Conservation (phyloP, 2,113 vertebrate genomes). For the Gila orcuttii region DNA sequence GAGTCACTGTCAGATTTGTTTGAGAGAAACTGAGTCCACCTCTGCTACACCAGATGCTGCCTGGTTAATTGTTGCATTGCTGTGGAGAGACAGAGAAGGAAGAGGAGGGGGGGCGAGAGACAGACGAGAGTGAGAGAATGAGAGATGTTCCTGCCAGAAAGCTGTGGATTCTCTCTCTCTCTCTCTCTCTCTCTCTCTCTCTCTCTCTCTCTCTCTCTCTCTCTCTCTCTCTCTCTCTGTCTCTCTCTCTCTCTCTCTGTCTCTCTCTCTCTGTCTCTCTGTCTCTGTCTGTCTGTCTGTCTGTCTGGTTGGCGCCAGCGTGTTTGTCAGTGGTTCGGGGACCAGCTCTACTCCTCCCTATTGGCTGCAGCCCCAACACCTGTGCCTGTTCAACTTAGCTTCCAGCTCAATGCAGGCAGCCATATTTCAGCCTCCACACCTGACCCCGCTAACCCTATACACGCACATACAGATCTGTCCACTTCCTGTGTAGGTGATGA, state of each 20-base stretch:
- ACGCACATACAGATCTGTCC: neutral
- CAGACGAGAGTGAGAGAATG: slow-evolving; percentile 23
- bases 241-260: slow-evolving; percentile 9
- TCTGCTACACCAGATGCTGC: slow-evolving; percentile 38
- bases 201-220: slow-evolving; percentile 10
- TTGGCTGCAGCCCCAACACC: slow-evolving; percentile 62
- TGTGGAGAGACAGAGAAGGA: slow-evolving; percentile 26
- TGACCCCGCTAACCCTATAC: slow-evolving; percentile 22
- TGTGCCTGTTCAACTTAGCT: slow-evolving; percentile 43
- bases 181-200: slow-evolving; percentile 19
- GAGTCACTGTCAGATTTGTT: slow-evolving; percentile 42
- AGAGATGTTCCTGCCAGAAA: slow-evolving; percentile 36
- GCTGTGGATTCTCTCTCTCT: neutral
- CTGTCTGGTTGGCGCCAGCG: slow-evolving; percentile 41
- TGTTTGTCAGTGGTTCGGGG: slow-evolving; percentile 50
- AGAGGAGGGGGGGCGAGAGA: slow-evolving; percentile 15
- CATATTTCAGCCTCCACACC: slow-evolving; percentile 28
- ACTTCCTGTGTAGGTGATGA: slow-evolving; percentile 24
- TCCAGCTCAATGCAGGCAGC: slow-evolving; percentile 21
- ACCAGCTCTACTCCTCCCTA: neutral
- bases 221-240: slow-evolving; percentile 11
- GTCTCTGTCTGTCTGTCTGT: neutral
- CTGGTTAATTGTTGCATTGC: slow-evolving; percentile 41
- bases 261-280: neutral
- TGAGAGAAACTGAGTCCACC: slow-evolving; percentile 37